Conservation (phyloP, 2,113 vertebrate species). For the Nerophis lumbriciformis region DNA sequence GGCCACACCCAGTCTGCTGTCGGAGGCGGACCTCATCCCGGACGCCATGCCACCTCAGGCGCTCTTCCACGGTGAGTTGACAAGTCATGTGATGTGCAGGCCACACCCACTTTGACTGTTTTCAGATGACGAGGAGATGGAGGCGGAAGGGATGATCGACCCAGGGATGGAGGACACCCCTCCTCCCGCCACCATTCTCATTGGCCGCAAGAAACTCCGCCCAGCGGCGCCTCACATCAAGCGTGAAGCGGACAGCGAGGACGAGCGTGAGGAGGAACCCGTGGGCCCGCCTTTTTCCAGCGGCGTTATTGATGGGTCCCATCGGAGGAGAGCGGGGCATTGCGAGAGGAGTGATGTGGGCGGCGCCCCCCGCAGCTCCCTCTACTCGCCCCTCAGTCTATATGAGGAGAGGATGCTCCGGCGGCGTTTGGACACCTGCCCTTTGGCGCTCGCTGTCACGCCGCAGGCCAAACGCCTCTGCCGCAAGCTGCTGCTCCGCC, state of each 20-base stretch:
- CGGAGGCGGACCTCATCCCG: conserved; percentile 92
- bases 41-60: conserved; percentile 96
- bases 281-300: not conserved
- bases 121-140: conserved; percentile 91
- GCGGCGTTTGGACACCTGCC: conserved; percentile 82
- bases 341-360: not conserved
- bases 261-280: conserved; percentile 68
- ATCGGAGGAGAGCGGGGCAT: conserved; percentile 45
- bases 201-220: conserved; percentile 80
- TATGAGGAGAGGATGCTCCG: conserved; percentile 90
- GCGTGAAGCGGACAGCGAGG: conserved; percentile 88
- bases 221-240: conserved; percentile 80
- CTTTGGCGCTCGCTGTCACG: conserved; percentile 81
- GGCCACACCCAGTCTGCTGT: conserved; percentile 90
- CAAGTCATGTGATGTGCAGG: not conserved
- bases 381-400: conserved; percentile 73
- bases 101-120: not conserved
- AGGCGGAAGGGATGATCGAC: conserved; percentile 89
- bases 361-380: conserved; percentile 24
- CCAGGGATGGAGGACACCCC: conserved; percentile 91
- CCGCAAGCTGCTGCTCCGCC: conserved; percentile 85
- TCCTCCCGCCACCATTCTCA: conserved; percentile 63
- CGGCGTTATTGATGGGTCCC: conserved; percentile 8
- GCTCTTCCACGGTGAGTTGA: conserved; percentile 85
- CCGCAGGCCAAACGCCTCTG: conserved; percentile 84